These are phyloP conservation scores for Aphis craccivora DNA, from an alignment of 1,140 invertebrate genomes.

Conservation along the genomic window DNA sequence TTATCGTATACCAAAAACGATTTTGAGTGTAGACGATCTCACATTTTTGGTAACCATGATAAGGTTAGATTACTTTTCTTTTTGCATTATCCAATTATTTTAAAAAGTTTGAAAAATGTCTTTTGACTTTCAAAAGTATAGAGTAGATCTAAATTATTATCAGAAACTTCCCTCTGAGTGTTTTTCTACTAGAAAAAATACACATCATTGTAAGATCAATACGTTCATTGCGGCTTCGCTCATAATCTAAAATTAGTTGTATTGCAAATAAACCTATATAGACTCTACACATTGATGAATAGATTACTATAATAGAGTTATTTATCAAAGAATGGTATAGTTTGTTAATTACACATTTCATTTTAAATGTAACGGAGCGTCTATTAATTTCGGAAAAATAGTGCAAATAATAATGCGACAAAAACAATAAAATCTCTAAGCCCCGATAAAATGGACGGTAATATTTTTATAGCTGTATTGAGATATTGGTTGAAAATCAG, in stretches of 20 bases:
- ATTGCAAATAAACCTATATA: no score
- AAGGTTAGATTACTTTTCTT: no score
- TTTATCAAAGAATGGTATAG: no score
- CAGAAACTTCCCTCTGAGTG: neutral
- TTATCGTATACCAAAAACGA: no score
- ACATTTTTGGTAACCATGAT: no score
- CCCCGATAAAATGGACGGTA: neutral
- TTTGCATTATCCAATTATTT: neutral
- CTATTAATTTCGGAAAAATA: neutral
- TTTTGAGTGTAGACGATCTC: no score
- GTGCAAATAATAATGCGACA: neutral
- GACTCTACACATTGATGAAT: no score
- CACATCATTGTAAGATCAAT: no score
- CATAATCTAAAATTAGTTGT: no score
- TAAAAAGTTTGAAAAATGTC: neutral
- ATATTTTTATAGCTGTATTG: neutral
- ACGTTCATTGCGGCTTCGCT: no score
- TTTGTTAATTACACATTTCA: neutral
- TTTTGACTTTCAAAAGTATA: neutral
- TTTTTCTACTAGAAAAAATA: neutral
- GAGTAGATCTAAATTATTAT: neutral
- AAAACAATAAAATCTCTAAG: no score
- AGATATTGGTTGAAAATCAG: neutral
- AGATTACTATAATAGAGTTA: no score
- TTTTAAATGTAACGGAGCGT: neutral